Evolutionary conservation across 1,140 invertebrate species (phyloP).

Genomic region (Conus ventricosus): DNA sequence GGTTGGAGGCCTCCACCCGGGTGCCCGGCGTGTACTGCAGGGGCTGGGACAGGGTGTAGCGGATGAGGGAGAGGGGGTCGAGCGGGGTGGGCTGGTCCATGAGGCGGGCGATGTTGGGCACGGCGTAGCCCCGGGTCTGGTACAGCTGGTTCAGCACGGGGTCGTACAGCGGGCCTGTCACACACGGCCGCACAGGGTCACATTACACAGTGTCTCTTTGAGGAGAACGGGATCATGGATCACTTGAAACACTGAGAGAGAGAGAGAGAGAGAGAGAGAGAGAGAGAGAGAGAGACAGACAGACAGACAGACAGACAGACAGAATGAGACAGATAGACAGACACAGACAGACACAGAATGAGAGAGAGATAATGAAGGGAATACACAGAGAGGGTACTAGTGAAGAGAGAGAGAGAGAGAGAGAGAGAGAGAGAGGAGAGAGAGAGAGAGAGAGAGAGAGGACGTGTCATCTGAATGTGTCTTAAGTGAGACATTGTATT

Average conservation of each 20-base stretch:
- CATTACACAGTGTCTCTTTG: too few relatives aligned
- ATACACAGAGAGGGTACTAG: too few relatives aligned
- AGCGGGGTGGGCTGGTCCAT: slow-evolving; percentile 49
- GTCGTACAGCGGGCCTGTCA: slow-evolving; percentile 56
- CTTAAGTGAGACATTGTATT: too few relatives aligned
- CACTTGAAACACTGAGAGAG: too few relatives aligned
- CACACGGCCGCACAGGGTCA: too few relatives aligned
- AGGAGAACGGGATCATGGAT: too few relatives aligned
- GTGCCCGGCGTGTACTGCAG: slow-evolving; percentile 68
- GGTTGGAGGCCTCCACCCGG: slow-evolving; percentile 68
- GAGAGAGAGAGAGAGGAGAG: too few relatives aligned
- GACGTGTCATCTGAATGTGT: too few relatives aligned
- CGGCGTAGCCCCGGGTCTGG: slow-evolving; percentile 44
- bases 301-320: background rate
- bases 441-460: too few relatives aligned
- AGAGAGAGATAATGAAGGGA: too few relatives aligned
- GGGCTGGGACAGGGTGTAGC: slow-evolving; percentile 60
- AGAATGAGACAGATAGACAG: background rate
- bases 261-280: too few relatives aligned
- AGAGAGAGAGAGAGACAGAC: background rate
- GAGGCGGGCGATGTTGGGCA: slow-evolving; percentile 59
- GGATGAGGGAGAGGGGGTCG: slow-evolving; percentile 53
- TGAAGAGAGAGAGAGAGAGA: too few relatives aligned
- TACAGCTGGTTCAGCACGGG: slow-evolving; percentile 63
- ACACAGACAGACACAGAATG: background rate